Conservation (phyloP, 2,113 vertebrate species). For the Tonatia bakeri region DNA sequence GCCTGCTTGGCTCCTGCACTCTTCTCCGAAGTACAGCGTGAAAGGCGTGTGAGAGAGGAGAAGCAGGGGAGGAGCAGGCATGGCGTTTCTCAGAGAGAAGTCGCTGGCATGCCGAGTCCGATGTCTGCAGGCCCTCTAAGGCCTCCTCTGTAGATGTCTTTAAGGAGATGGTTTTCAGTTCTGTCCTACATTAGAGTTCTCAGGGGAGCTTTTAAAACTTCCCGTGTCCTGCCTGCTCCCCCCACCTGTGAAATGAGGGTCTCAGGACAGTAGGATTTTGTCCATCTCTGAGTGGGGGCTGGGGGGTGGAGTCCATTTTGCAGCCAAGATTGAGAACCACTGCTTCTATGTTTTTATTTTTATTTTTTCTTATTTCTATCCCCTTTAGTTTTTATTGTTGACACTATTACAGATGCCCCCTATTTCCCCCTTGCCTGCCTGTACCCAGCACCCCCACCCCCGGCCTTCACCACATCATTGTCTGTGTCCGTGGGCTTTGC, state of each 20-base stretch:
- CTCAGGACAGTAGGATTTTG: neutral
- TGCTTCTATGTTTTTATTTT: neutral
- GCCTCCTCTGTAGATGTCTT: neutral
- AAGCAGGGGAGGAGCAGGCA: neutral
- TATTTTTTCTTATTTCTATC: no score
- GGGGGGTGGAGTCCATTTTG: neutral
- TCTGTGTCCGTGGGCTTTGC: no score
- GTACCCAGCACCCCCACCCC: no score
- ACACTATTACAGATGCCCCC: no score
- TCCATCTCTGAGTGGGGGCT: neutral
- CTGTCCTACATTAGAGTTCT: neutral
- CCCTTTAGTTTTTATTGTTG: no score
- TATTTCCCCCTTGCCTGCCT: no score
- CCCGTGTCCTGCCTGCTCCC: neutral
- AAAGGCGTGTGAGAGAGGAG: neutral
- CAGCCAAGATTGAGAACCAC: neutral
- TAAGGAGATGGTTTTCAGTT: neutral
- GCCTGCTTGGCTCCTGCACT: neutral
- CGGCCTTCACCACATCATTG: no score
- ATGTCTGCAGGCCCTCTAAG: neutral
- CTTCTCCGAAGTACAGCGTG: neutral
- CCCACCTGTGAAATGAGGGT: neutral
- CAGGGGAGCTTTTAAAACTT: neutral
- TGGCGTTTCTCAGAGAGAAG: neutral
- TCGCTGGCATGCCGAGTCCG: neutral